phyloP scores from a whole-genome alignment of 2,113 vertebrate species.

The Piprites chloris region DNA sequence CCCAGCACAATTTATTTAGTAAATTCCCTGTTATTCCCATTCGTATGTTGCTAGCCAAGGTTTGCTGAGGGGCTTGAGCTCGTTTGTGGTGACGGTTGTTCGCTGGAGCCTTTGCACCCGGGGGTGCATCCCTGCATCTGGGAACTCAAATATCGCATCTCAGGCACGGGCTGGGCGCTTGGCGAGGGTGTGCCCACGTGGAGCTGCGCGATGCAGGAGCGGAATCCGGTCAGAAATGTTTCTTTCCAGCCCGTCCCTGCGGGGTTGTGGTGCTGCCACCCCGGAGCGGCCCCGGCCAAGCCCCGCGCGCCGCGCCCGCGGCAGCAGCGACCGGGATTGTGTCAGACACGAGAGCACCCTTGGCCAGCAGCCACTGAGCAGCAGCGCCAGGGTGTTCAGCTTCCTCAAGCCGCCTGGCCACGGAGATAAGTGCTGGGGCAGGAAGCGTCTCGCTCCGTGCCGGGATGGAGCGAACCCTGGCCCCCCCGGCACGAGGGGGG shows the following conservation, averaged over 20 bases:
- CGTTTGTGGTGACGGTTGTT: not conserved
- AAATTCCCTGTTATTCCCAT: not conserved
- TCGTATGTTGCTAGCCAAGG: fast-evolving
- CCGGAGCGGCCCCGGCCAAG: not conserved
- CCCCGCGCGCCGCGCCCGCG: fast-evolving
- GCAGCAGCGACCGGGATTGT: not conserved
- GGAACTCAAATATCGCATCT: no score
- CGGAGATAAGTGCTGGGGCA: not conserved
- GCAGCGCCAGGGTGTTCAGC: not conserved
- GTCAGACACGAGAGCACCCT: not conserved
- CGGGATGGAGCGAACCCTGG: not conserved
- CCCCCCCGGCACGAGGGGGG: fast-evolving
- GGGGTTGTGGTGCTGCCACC: not conserved
- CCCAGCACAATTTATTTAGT: not conserved
- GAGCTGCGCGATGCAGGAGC: fast-evolving
- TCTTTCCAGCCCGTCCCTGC: not conserved
- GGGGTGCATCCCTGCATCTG: no score
- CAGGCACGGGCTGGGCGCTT: fast-evolving
- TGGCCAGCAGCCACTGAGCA: not conserved
- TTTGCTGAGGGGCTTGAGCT: not conserved
- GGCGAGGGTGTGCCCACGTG: fast-evolving
- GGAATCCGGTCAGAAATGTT: not conserved
- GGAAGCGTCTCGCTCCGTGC: not conserved
- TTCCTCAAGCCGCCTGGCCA: conserved; percentile 29
- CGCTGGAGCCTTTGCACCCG: not conserved